A percentile compares a stretch with the other conserved stretches of the same genome.
phyloP scores from a whole-genome alignment of 2,797 vertebrate species.

The Pseudochromis fuscus region DNA sequence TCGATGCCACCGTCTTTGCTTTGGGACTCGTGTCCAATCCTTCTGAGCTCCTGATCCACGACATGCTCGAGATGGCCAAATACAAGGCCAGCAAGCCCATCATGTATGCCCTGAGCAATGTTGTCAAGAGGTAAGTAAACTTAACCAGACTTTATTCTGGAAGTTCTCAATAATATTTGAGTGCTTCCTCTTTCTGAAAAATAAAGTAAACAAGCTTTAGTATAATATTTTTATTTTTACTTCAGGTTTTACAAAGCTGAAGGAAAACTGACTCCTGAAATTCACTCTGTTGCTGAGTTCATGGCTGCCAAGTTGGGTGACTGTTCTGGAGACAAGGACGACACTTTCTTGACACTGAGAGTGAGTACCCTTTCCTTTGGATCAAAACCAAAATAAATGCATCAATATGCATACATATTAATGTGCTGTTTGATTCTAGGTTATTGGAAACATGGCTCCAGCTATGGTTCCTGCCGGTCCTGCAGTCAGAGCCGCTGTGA shows the following conservation, averaged over 20 bases:
- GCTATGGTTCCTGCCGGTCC: constrained; percentile 86
- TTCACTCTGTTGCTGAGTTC: constrained; percentile 87
- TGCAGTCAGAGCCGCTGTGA: constrained; percentile 84
- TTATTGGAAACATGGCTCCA: constrained; percentile 95
- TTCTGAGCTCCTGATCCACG: constrained; percentile 85
- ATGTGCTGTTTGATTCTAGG: constrained; percentile 76
- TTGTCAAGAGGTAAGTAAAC: constrained; percentile 88
- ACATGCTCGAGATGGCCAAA: constrained; percentile 91
- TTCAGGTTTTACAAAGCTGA: constrained; percentile 85
- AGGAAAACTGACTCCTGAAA: constrained; percentile 83
- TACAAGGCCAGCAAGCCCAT: constrained; percentile 90
- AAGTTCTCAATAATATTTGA: not conserved
- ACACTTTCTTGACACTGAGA: constrained; percentile 89
- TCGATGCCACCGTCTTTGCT: constrained; percentile 89
- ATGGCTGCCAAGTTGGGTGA: constrained; percentile 87
- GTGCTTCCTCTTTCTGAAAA: not conserved
- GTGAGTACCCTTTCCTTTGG: constrained; percentile 77
- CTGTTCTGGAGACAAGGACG: constrained; percentile 88
- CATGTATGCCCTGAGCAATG: constrained; percentile 92
- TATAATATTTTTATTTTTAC: not conserved
- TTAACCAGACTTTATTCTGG: not conserved
- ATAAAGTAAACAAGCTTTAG: not conserved
- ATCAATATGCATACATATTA: not conserved
- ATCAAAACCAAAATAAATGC: not conserved
- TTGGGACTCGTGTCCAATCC: constrained; percentile 91